phyloP scores from a whole-genome alignment of 2,113 vertebrate species.

The Eudyptes chrysolophus region DNA sequence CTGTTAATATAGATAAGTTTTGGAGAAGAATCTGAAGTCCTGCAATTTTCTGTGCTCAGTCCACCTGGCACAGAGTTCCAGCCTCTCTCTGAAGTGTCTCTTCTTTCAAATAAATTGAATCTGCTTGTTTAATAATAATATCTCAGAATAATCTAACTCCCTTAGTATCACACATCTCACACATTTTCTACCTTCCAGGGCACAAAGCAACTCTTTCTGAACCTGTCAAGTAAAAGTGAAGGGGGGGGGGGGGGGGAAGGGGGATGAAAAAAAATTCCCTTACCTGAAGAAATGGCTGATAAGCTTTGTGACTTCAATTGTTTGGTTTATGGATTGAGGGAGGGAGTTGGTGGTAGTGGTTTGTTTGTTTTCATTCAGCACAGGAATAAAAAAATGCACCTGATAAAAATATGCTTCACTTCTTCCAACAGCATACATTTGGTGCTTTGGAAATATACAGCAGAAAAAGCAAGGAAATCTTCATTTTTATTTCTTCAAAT shows the following conservation, averaged over 20 bases:
- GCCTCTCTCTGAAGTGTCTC: background rate
- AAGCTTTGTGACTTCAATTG: background rate
- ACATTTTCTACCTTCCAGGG: background rate
- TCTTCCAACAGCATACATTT: background rate
- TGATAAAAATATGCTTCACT: background rate
- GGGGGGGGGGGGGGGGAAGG: rapidly evolving
- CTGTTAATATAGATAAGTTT: background rate
- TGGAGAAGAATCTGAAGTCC: background rate
- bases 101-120: background rate
- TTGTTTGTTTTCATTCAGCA: background rate
- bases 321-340: background rate
- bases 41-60: background rate
- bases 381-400: background rate
- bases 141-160: background rate
- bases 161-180: background rate
- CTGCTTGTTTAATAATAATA: background rate
- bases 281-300: background rate
- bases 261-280: background rate
- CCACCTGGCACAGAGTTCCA: background rate
- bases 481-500: background rate
- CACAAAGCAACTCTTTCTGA: background rate
- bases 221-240: background rate
- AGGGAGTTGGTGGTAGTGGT: rapidly evolving
- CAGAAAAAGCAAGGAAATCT: background rate
- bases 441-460: background rate